Evolutionary conservation across 2,797 vertebrate species (phyloP), one percentile per base, ranked within the genome.

Genomic region (Miichthys miiuy): DNA sequence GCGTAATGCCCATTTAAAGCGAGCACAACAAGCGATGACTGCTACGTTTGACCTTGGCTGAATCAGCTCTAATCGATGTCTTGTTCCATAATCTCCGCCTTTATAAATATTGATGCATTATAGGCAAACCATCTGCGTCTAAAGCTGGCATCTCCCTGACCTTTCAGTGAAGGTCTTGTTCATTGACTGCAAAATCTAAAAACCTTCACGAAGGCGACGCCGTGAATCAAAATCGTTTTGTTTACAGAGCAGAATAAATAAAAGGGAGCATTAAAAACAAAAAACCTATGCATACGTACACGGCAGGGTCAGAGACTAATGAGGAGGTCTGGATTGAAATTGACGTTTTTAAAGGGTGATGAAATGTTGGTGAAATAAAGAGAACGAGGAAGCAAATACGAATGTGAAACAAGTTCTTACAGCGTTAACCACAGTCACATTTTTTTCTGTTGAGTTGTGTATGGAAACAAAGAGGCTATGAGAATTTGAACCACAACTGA

Each of bases 31-130:
- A 48, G 41, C 1, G 0, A 51, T 21, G 66, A 68, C 23, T 0
- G 18, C 62, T 56, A 13, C 56, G 14, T 69, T 79, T 85, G 60
- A 80, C 80, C 78, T 74, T 25, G 23, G 47, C 47, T 70, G 50
- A 79, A 76, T 85, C 47, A 2, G 27, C 55, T 12, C 41, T 69
- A 67, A 81, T 77, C 60, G 9, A 72, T 65, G 30, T 56, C 62
- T 66, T 57, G 69, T 83, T 72, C 57, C 55, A 21, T 76, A 54
- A 85, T 84, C 56, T 20, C 30, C 4, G 1, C 46, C 67, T 76
- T 62, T 34, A 73, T 87, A 41, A 81, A 88, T 88, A 85, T 81
- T 74, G 72, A 88, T 87, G 72, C 68, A 46, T 66, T 65, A 21
- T 27, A 48, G 52, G 34, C 77, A 34, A 38, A 13, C 79, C 63